Evolutionary conservation across 92 coral and sea anemone species (phyloP).

Genomic region (Anthopleura xanthogrammica): DNA sequence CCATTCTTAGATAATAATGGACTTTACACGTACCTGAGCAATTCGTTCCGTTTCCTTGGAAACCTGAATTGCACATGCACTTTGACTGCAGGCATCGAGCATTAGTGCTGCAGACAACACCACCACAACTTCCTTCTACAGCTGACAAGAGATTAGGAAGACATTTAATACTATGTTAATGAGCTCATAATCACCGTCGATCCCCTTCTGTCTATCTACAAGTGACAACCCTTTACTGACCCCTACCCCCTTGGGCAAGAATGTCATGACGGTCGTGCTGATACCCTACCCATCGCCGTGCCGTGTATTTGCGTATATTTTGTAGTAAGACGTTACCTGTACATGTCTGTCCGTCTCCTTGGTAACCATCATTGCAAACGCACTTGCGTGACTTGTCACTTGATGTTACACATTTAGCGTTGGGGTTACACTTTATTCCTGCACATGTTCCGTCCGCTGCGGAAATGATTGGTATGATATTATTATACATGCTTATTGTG

Average conservation of each 20-base stretch:
- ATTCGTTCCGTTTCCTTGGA: slow-evolving; percentile 68
- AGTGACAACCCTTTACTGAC: background rate
- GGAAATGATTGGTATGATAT: background rate
- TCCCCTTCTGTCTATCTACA: background rate
- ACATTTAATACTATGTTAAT: background rate
- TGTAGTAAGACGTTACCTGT: slow-evolving; percentile 28
- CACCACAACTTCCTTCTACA: slow-evolving; percentile 42
- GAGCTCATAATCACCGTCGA: background rate
- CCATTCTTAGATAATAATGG: no score
- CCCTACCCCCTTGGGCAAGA: background rate
- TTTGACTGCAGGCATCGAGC: slow-evolving; percentile 66
- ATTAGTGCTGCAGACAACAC: slow-evolving; percentile 53
- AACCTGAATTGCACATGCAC: slow-evolving; percentile 76
- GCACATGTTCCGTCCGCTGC: slow-evolving; percentile 58
- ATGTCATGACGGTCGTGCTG: background rate
- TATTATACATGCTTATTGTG: background rate
- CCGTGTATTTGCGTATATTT: background rate
- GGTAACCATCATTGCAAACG: slow-evolving; percentile 62
- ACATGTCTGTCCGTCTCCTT: slow-evolving; percentile 68
- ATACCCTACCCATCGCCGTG: background rate
- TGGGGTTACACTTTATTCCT: slow-evolving; percentile 64
- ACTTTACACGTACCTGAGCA: slow-evolving; percentile 46
- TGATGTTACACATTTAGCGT: slow-evolving; percentile 61
- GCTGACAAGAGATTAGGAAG: background rate
- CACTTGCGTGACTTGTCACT: slow-evolving; percentile 44